phyloP scores from a whole-genome alignment of 2,113 vertebrate species.

The Cottus gobio region DNA sequence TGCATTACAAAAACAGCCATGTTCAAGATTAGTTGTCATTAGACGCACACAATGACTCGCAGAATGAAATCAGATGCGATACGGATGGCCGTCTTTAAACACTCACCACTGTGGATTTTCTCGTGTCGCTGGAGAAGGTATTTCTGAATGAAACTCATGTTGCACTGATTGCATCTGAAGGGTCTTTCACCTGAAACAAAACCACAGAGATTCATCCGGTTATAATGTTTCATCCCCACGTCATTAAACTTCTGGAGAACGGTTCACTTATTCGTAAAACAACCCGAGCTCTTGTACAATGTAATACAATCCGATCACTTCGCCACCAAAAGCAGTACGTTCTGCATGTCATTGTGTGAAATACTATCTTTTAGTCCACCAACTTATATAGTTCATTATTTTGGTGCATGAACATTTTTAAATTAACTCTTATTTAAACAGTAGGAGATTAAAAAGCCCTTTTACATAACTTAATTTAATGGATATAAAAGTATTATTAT shows the following conservation, averaged over 20 bases:
- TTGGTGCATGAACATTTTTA: not conserved
- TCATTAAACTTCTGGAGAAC: not conserved
- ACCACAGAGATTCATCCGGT: not conserved
- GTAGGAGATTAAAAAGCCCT: not conserved
- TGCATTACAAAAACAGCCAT: constrained; percentile 46
- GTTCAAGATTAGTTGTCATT: not conserved
- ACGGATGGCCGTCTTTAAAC: not conserved
- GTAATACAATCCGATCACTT: not conserved
- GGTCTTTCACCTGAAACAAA: constrained; percentile 89
- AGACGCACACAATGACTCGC: not conserved
- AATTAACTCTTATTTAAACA: not conserved
- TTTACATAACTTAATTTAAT: not conserved
- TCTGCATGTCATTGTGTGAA: not conserved
- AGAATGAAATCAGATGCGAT: not conserved
- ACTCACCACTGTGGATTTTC: constrained; percentile 95
- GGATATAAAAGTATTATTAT: not conserved
- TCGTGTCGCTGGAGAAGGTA: constrained; percentile 97
- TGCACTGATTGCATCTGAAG: constrained; percentile 98
- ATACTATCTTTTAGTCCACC: not conserved
- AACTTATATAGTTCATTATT: not conserved
- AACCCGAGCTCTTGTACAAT: not conserved
- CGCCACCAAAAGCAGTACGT: not conserved
- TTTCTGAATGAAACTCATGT: constrained; percentile 99
- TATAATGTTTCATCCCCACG: not conserved
- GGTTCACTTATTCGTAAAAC: not conserved